Evolutionary conservation across 2,888 invertebrate genomes (phyloP).

Genomic region (Eristalis arbustorum): DNA sequence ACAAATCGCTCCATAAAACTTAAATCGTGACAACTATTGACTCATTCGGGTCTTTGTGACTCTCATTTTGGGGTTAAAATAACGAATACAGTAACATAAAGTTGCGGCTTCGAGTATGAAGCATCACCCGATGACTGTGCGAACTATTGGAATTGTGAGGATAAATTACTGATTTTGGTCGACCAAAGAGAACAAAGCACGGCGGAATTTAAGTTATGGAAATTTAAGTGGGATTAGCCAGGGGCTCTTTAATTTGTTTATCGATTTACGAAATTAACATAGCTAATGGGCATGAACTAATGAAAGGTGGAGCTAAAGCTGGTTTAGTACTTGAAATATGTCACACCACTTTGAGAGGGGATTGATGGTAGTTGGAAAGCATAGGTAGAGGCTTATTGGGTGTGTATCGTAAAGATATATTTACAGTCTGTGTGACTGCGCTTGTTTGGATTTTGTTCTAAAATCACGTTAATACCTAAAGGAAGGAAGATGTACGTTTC

Average conservation of each 20-base stretch:
- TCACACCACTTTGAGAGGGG: background rate
- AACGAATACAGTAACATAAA: background rate
- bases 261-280: background rate
- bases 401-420: background rate
- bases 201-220: background rate
- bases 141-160: background rate
- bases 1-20: conserved; percentile 63
- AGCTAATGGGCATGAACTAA: background rate
- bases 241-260: background rate
- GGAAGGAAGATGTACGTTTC: too few species aligned
- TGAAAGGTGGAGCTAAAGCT: background rate
- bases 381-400: background rate
- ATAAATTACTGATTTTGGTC: background rate
- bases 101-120: conserved; percentile 11
- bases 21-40: conserved; percentile 57
- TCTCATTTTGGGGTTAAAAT: background rate
- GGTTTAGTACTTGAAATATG: background rate
- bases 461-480: background rate
- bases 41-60: conserved; percentile 32
- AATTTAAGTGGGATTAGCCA: background rate
- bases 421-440: background rate
- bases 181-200: background rate
- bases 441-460: fast-evolving
- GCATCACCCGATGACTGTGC: background rate
- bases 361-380: background rate